A percentile compares a stretch with the other conserved stretches of the same genome.
Evolutionary conservation across 2,113 vertebrate genomes (phyloP).

Genomic region (Anolis sagrei): DNA sequence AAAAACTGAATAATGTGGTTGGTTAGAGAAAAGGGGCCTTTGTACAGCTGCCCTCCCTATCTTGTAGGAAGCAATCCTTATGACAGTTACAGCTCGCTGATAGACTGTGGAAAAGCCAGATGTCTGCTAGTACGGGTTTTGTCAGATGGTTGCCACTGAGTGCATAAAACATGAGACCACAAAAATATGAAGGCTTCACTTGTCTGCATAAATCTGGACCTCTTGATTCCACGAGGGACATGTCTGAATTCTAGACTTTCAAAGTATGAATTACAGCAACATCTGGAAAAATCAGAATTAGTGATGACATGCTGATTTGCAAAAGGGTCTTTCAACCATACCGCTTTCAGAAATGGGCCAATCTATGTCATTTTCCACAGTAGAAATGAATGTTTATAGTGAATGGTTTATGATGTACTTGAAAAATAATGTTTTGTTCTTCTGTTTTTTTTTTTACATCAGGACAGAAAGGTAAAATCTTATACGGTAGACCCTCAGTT

Average conservation of each 20-base stretch:
- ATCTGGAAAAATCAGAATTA: conserved; percentile 58
- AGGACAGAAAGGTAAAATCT: conserved; percentile 32
- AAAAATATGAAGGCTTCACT: conserved; percentile 33
- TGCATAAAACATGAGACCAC: conserved; percentile 39
- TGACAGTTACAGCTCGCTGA: conserved; percentile 56
- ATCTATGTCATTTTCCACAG: conserved; percentile 38
- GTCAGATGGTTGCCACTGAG: conserved; percentile 57
- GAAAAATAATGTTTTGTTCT: not conserved
- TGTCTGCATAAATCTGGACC: conserved; percentile 57
- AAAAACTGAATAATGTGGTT: conserved; percentile 32
- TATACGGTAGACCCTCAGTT: no score
- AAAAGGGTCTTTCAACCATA: conserved; percentile 24
- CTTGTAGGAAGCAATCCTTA: conserved; percentile 50
- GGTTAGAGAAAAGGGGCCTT: not conserved
- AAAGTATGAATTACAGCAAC: conserved; percentile 31
- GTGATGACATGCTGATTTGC: conserved; percentile 37
- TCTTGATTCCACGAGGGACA: conserved; percentile 52
- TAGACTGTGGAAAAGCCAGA: conserved; percentile 60
- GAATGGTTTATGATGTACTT: conserved; percentile 24
- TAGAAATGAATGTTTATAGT: conserved; percentile 31
- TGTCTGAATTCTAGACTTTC: conserved; percentile 49
- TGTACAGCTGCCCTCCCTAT: conserved; percentile 22
- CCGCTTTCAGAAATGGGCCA: conserved; percentile 56
- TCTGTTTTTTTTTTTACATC: conserved; percentile 19
- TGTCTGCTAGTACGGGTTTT: conserved; percentile 58